Conservation (phyloP, 2,888 invertebrate genomes). For the Anthophora plumipes region DNA sequence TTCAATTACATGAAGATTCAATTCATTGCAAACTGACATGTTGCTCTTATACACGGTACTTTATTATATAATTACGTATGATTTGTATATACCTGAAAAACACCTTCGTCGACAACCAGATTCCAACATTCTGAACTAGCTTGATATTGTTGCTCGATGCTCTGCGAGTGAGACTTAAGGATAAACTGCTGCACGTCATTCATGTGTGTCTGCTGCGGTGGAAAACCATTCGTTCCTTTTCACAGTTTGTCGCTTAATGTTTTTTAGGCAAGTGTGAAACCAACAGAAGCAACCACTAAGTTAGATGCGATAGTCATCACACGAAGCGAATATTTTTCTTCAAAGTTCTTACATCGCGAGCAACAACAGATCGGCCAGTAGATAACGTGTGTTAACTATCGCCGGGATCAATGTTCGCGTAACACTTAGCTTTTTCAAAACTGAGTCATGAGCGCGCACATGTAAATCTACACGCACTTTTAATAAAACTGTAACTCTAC, state of each 20-base stretch:
- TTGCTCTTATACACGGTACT: background rate
- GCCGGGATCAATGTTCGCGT: background rate
- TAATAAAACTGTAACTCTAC: background rate
- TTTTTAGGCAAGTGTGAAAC: background rate
- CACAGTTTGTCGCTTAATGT: background rate
- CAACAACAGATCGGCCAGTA: background rate
- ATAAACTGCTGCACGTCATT: constrained; percentile 79
- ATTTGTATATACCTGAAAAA: constrained; percentile 75
- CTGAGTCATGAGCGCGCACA: background rate
- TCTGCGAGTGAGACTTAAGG: constrained; percentile 73
- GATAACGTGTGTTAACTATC: constrained; percentile 13
- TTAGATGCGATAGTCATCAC: constrained; percentile 17
- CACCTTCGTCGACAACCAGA: constrained; percentile 79
- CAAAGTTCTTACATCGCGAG: constrained; percentile 13
- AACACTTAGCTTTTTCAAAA: constrained; percentile 6
- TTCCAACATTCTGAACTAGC: constrained; percentile 82
- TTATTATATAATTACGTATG: constrained; percentile 38
- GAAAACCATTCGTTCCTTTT: constrained; percentile 14
- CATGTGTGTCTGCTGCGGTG: constrained; percentile 74
- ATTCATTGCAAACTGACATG: constrained; percentile 24
- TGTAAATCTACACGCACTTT: background rate
- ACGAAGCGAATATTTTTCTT: background rate
- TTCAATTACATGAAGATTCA: constrained; percentile 10
- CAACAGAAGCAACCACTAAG: background rate
- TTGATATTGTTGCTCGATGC: constrained; percentile 66